These are phyloP conservation scores for Pedionomus torquatus DNA, from an alignment of 2,113 vertebrate genomes.

Conservation along the genomic window DNA sequence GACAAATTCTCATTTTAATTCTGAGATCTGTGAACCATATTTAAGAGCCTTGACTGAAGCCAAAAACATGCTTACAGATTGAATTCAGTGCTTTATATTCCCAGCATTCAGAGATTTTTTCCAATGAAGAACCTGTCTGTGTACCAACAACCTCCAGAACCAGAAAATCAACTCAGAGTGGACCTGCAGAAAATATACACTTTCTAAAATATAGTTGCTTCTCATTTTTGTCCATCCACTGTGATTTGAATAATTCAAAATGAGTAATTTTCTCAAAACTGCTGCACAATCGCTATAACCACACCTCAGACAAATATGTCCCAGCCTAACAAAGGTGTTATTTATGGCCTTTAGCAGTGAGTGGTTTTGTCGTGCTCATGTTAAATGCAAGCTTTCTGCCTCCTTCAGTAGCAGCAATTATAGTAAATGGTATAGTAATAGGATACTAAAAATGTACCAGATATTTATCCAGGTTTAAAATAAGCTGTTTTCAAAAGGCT, in stretches of 20 bases:
- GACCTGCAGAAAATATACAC: not conserved
- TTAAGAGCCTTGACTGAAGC: not conserved
- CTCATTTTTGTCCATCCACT: not conserved
- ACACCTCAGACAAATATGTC: not conserved
- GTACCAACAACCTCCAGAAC: not conserved
- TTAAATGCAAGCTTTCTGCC: not conserved
- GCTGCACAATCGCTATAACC: constrained; percentile 41
- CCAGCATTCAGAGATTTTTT: not conserved
- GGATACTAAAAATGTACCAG: not conserved
- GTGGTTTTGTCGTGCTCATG: not conserved
- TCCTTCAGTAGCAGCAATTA: not conserved
- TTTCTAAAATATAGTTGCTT: not conserved
- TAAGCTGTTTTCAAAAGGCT: not conserved
- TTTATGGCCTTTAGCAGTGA: not conserved
- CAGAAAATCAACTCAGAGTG: not conserved
- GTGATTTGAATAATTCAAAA: not conserved
- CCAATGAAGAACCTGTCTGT: not conserved
- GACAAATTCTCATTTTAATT: not conserved
- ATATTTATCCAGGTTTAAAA: constrained; percentile 31
- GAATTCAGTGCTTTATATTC: not conserved
- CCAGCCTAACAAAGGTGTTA: not conserved
- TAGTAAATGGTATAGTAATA: not conserved
- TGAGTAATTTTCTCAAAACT: not conserved
- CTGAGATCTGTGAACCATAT: not conserved
- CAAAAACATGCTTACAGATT: not conserved